phyloP scores from a whole-genome alignment of 2,113 vertebrate species.

The Hippocampus abdominalis region DNA sequence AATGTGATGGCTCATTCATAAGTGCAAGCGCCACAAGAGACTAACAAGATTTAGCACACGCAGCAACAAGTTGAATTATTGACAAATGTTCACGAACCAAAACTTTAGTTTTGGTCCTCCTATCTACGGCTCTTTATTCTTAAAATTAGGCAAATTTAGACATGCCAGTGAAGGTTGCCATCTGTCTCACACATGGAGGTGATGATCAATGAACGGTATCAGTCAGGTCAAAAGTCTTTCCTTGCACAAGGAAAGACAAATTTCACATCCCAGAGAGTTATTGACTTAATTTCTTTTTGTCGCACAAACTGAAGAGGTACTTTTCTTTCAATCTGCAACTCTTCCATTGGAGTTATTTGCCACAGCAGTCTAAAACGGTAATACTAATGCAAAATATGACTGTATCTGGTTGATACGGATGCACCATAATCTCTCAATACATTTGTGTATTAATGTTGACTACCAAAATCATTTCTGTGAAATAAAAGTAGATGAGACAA shows the following conservation, averaged over 20 bases:
- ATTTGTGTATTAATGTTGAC: neutral
- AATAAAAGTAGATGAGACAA: neutral
- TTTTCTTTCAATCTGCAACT: slow-evolving; percentile 7
- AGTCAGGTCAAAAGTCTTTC: slow-evolving; percentile 10
- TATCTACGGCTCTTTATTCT: neutral
- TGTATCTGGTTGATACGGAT: slow-evolving; percentile 19
- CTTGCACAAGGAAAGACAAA: neutral
- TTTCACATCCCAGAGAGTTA: neutral
- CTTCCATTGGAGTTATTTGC: slow-evolving; percentile 47
- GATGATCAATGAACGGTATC: slow-evolving; percentile 3
- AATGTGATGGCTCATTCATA: slow-evolving; percentile 44
- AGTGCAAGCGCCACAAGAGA: slow-evolving; percentile 5
- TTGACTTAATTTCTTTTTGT: neutral
- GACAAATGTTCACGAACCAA: neutral
- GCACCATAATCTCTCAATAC: slow-evolving; percentile 5
- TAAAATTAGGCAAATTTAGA: neutral
- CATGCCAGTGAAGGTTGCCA: neutral
- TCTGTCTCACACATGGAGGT: neutral
- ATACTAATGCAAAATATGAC: neutral
- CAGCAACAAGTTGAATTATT: neutral
- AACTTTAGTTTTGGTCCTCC: slow-evolving; percentile 24
- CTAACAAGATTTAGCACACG: slow-evolving; percentile 13
- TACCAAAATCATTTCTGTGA: neutral
- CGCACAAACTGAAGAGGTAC: neutral
- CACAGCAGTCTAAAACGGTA: slow-evolving; percentile 34